Conservation (phyloP, 2,888 invertebrate species). For the Microctonus aethiopoides region DNA sequence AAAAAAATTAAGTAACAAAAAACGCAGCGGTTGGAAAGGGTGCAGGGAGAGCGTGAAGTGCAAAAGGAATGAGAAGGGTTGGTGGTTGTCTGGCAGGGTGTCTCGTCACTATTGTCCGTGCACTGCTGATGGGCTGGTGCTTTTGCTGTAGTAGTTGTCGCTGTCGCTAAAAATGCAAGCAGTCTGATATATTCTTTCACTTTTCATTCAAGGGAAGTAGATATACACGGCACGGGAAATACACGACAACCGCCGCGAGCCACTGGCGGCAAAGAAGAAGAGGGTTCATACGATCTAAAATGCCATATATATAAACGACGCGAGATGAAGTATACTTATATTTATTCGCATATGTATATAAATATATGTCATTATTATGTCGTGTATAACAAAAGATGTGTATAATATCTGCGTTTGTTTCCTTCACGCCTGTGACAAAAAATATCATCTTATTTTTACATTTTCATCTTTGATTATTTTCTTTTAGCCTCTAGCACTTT, state of each 20-base stretch:
- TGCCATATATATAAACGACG: not conserved
- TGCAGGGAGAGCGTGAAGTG: slow-evolving; percentile 29
- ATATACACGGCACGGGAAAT: not conserved
- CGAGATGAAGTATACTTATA: not conserved
- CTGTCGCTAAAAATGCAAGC: slow-evolving; percentile 53
- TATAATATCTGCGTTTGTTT: not conserved
- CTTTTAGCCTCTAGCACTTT: slow-evolving; percentile 3
- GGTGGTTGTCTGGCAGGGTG: slow-evolving; percentile 54
- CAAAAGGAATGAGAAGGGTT: slow-evolving; percentile 47
- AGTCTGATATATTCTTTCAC: slow-evolving; percentile 24
- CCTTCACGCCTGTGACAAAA: slow-evolving; percentile 8
- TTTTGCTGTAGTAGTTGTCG: too few relatives aligned
- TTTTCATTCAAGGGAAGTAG: slow-evolving; percentile 11
- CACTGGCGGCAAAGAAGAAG: slow-evolving; percentile 24
- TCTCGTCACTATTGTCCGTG: slow-evolving; percentile 54
- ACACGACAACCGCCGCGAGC: slow-evolving; percentile 24
- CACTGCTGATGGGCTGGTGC: slow-evolving; percentile 49
- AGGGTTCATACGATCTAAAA: slow-evolving; percentile 31
- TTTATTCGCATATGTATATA: not conserved
- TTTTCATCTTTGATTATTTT: not conserved
- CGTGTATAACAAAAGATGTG: not conserved
- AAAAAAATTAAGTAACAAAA: slow-evolving; percentile 2
- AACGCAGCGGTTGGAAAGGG: not conserved
- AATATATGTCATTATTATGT: not conserved
- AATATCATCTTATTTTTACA: not conserved